Evolutionary conservation across 1,140 invertebrate species (phyloP).

Genomic region (Solen grandis): DNA sequence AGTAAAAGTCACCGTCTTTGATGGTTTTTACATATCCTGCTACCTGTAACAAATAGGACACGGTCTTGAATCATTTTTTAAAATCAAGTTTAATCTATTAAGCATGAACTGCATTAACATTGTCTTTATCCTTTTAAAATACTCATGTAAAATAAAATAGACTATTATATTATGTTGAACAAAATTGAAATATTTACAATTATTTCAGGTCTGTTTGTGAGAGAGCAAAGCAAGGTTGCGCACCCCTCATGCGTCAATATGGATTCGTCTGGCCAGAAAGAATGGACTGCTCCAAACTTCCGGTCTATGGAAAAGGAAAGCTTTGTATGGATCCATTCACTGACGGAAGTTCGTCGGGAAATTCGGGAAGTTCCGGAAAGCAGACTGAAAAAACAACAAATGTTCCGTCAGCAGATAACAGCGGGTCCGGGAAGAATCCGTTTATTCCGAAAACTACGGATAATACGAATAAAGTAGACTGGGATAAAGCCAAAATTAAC

Average conservation of each 20-base stretch:
- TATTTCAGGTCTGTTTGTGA: conserved; percentile 90
- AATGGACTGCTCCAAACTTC: conserved; percentile 96
- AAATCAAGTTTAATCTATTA: no score
- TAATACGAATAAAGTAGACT: background rate
- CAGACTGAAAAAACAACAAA: conserved; percentile 54
- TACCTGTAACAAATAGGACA: no score
- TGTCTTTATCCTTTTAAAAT: no score
- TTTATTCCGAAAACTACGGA: background rate
- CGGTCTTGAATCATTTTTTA: no score
- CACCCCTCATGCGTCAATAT: conserved; percentile 97
- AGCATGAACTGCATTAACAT: no score
- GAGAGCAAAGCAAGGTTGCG: conserved; percentile 93
- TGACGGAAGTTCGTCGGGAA: conserved; percentile 74
- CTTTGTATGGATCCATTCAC: conserved; percentile 96
- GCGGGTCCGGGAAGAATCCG: background rate
- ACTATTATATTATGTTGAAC: no score
- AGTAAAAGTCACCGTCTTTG: no score
- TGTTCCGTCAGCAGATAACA: conserved; percentile 45
- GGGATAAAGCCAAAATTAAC: no score
- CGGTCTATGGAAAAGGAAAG: conserved; percentile 89
- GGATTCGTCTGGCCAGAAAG: conserved; percentile 98
- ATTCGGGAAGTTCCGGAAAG: conserved; percentile 83
- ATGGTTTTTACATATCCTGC: no score
- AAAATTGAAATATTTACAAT: background rate
- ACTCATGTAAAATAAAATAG: no score